A percentile compares a stretch with the other conserved stretches of the same genome.
Evolutionary conservation across 2,113 vertebrate genomes (phyloP).

Genomic region (Motacilla tschutschensis): DNA sequence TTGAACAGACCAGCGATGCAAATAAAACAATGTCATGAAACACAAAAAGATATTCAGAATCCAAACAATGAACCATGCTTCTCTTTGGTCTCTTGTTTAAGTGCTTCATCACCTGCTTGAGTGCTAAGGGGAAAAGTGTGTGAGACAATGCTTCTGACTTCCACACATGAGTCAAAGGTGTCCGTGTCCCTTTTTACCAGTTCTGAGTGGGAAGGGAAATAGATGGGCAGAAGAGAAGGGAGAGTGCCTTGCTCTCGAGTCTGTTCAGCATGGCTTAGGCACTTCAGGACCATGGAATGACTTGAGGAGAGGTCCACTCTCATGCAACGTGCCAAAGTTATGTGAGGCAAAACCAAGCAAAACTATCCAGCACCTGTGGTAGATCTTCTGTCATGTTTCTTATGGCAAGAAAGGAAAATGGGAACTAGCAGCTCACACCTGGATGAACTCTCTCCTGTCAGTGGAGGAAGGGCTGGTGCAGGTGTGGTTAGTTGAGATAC

Average conservation of each 20-base stretch:
- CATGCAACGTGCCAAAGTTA: neutral
- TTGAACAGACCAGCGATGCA: conserved; percentile 58
- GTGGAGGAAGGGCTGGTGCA: neutral
- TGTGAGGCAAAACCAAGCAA: neutral
- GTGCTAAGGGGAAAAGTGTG: neutral
- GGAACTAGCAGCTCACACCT: neutral
- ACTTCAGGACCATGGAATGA: neutral
- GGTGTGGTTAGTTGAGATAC: neutral
- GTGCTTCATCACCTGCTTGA: conserved; percentile 3
- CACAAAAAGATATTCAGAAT: conserved; percentile 56
- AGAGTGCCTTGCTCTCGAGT: neutral
- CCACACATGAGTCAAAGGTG: neutral
- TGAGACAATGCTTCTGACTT: neutral
- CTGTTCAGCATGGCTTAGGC: conserved; percentile 4
- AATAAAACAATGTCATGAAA: conserved; percentile 37
- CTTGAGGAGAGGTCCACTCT: neutral
- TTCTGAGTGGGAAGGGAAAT: neutral
- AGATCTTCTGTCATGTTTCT: neutral
- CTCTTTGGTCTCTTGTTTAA: conserved; percentile 62
- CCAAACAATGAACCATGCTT: conserved; percentile 51
- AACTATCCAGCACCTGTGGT: neutral
- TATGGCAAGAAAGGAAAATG: neutral
- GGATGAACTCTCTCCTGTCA: neutral
- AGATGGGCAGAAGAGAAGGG: neutral
- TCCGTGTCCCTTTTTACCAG: neutral